phyloP scores from a whole-genome alignment of 2,113 vertebrate genomes.

The Todiramphus chloris region DNA sequence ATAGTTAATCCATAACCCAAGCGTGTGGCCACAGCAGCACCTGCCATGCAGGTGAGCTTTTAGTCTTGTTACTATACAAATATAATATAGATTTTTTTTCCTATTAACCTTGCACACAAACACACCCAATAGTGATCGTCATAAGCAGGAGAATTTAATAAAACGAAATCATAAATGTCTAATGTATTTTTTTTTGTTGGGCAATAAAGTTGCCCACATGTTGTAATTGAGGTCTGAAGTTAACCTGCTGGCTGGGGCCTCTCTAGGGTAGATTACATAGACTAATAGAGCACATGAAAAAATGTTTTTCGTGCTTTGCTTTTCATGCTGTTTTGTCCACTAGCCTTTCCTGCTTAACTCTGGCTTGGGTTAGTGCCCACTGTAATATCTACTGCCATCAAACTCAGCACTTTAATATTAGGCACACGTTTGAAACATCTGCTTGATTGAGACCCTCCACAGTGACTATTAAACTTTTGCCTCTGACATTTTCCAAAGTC shows the following conservation, averaged over 20 bases:
- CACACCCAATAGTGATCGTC: background rate
- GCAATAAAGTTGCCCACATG: background rate
- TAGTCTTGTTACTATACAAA: conserved; percentile 11
- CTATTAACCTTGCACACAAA: background rate
- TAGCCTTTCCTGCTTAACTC: background rate
- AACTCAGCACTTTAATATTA: background rate
- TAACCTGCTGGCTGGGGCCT: conserved; percentile 8
- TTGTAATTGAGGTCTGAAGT: conserved; percentile 27
- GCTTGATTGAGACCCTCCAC: conserved; percentile 5
- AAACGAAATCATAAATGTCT: conserved; percentile 15
- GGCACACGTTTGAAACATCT: conserved; percentile 22
- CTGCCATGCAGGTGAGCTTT: conserved; percentile 66
- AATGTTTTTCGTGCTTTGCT: background rate
- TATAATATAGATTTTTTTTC: background rate
- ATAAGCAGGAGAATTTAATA: background rate
- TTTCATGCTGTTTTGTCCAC: background rate
- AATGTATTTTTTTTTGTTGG: conserved; percentile 21
- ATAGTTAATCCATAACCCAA: conserved; percentile 66
- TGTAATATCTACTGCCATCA: conserved; percentile 1
- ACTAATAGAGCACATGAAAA: background rate
- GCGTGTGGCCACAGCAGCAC: conserved; percentile 48
- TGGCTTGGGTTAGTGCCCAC: background rate
- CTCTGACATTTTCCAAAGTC: background rate
- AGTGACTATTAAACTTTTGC: background rate
- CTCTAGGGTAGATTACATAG: background rate